Evolutionary conservation across 2,113 vertebrate species (phyloP).

Genomic region (Amphiprion ocellaris): DNA sequence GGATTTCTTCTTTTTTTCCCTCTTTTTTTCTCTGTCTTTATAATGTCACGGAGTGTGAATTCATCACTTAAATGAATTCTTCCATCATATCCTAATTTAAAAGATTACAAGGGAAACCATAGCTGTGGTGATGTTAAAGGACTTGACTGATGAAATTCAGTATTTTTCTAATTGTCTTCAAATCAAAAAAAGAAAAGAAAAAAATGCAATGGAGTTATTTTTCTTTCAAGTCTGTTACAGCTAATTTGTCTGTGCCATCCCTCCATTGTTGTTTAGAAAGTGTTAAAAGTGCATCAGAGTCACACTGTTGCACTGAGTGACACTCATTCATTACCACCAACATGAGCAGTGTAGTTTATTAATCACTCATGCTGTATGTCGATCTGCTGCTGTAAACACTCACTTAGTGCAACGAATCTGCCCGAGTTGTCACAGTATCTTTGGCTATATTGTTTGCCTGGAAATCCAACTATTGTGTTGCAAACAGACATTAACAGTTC

Average conservation of each 20-base stretch:
- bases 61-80: slow-evolving; percentile 5
- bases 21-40: not conserved
- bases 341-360: slow-evolving; percentile 1
- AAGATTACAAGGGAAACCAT: slow-evolving; percentile 1
- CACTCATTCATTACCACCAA: slow-evolving; percentile 19
- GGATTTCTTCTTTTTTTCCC: slow-evolving; percentile 6
- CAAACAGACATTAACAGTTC: no score
- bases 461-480: no score
- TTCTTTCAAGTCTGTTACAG: not conserved
- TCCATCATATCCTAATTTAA: not conserved
- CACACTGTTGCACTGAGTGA: not conserved
- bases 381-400: not conserved
- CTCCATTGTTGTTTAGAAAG: slow-evolving; percentile 6
- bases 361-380: not conserved
- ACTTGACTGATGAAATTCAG: not conserved
- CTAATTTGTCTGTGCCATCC: slow-evolving; percentile 3
- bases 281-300: slow-evolving; percentile 24
- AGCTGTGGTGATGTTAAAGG: not conserved
- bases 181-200: not conserved
- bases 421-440: not conserved
- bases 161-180: not conserved
- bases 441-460: not conserved
- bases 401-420: not conserved
- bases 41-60: not conserved
- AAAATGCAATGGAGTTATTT: not conserved